phyloP scores from a whole-genome alignment of 2,797 vertebrate genomes.

The Onychomys leucogaster region DNA sequence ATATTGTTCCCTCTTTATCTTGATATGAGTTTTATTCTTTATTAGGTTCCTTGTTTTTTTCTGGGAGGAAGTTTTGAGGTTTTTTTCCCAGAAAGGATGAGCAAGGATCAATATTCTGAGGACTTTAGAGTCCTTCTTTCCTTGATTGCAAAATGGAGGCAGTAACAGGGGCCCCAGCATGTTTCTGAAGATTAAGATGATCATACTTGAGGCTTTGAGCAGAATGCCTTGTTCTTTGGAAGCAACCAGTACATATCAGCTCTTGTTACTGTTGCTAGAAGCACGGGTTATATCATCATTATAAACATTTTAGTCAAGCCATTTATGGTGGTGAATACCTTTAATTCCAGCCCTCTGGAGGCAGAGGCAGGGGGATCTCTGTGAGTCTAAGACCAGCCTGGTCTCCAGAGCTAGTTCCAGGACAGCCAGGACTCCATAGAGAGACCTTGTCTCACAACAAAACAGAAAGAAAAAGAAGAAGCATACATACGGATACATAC shows the following conservation, averaged over 20 bases:
- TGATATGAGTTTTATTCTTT: background rate
- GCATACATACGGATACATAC: accelerated
- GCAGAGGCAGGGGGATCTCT: background rate
- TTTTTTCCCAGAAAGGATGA: background rate
- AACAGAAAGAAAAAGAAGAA: background rate
- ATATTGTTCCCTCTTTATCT: background rate
- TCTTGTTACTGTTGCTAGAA: background rate
- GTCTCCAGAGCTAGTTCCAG: background rate
- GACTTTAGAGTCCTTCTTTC: background rate
- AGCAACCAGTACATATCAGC: background rate
- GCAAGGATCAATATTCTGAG: background rate
- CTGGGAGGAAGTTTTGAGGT: background rate
- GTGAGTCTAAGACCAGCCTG: background rate
- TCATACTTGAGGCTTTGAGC: background rate
- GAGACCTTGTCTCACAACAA: background rate
- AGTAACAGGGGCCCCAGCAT: background rate
- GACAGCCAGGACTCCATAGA: background rate
- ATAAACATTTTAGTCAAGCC: background rate
- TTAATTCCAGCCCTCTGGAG: background rate
- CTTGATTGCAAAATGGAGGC: background rate
- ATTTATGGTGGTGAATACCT: background rate
- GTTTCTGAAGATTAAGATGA: background rate
- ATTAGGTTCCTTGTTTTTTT: background rate
- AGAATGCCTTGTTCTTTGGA: background rate
- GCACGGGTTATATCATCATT: background rate